Base-by-base conservation (phyloP, 2,113 vertebrate species). In the Rhea americana region DNA sequence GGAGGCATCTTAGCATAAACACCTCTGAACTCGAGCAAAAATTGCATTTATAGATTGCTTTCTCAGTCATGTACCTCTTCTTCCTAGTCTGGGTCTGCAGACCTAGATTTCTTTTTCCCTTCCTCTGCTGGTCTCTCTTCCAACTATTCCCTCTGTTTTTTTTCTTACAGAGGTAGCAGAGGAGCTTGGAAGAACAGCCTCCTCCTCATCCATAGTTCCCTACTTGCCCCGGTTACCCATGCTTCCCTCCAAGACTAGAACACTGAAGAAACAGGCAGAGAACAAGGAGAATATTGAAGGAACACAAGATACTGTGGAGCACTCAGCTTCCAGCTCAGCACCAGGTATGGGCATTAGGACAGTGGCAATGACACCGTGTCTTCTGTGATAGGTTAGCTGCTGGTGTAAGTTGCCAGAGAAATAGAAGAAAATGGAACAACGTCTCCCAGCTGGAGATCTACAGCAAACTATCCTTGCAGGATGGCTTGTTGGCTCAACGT, bases 271-370 rank as follows among this genome's bases (percentile, higher is more conserved):
- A 51, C 99, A 99, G 96, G 98, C 97, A 2, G 99, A 99, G 96
- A 99, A 99, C 97, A 99, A 99, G 96, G 99, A 99, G 96, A 99
- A 99, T 91, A 98, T 99, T n/a, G 99, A 99, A 96, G 99, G 98
- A 35, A 91, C 97, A 19, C 98, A 98, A 28, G 98, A 99, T 9
- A 68, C 97, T n/a, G 82, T 92, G 9, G 98, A 98, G 75, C 97
- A 95, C 62, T 97, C 96, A 0, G 96, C 98, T 1, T 98, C 98
- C 76, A 98, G 96, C 88, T 98, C 98, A 70, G 97, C 97, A 72
- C 97, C 98, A 97, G 98, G 98, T 98, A 91, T 2, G 89, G 63
- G 25, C 48, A 12, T 35, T 9, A 41, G 72, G 58, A n/a, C 51
- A 43, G 58, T 11, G 15, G 41, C 72, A 37, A 3, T 4, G 70